phyloP scores from a whole-genome alignment of 2,113 vertebrate species.

The Raja brachyura region DNA sequence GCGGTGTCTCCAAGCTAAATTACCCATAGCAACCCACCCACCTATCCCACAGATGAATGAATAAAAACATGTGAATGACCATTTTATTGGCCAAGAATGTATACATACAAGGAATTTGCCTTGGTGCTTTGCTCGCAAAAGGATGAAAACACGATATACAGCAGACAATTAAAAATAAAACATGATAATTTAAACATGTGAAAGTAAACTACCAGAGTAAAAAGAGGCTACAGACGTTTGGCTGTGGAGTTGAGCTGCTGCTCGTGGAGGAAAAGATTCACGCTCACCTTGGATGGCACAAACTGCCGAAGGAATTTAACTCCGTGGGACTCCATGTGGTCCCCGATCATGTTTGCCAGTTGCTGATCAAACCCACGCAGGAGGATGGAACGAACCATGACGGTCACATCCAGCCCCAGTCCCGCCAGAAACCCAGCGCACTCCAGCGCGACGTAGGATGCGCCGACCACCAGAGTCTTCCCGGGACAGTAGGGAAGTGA shows the following conservation, averaged over 20 bases:
- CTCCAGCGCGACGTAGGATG: slow-evolving; percentile 72
- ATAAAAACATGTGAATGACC: too few relatives aligned
- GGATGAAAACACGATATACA: too few relatives aligned
- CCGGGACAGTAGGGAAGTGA: slow-evolving; percentile 66
- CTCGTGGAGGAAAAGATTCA: too few relatives aligned
- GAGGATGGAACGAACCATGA: slow-evolving; percentile 70
- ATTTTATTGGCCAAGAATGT: too few relatives aligned
- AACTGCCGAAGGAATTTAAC: slow-evolving; percentile 61
- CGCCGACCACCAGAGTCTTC: slow-evolving; percentile 70
- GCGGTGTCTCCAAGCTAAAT: too few relatives aligned
- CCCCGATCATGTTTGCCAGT: slow-evolving; percentile 66
- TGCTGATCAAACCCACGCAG: slow-evolving; percentile 71
- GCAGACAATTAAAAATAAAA: too few relatives aligned
- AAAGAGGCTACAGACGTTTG: too few relatives aligned
- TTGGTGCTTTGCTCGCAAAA: too few relatives aligned
- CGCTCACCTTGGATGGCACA: slow-evolving; percentile 64
- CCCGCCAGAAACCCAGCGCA: slow-evolving; percentile 71
- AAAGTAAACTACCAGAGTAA: too few relatives aligned
- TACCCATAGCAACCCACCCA: not conserved
- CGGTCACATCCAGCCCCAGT: slow-evolving; percentile 65
- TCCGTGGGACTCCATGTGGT: slow-evolving; percentile 68
- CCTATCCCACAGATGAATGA: not conserved
- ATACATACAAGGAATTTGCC: too few relatives aligned
- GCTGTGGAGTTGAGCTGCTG: too few relatives aligned
- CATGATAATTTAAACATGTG: too few relatives aligned